Evolutionary conservation across 2,113 vertebrate genomes (phyloP), one percentile per base, ranked within the genome.

Genomic region (Henicopernis longicauda): DNA sequence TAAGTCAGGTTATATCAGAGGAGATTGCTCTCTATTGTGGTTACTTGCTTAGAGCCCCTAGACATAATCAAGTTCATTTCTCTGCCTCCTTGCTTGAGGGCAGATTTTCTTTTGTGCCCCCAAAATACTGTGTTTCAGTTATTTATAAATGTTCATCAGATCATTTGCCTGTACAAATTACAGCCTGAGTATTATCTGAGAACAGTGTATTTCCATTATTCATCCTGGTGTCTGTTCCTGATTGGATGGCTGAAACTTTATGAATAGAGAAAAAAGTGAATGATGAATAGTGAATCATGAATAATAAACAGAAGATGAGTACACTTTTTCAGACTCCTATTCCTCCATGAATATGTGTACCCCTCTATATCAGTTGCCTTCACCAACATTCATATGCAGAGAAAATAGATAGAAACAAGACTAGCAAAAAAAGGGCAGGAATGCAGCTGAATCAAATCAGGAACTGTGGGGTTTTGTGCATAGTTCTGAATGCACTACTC

Each of bases 271-370:
- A 95, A 94, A 94, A 95, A 93, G 50, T 88, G 67, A 91, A 93
- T 94, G 91, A 94, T 97, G 95, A 97, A 95, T 95, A 96, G 73
- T 89, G 74, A 91, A 89, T 97, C 86, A 96, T 97, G 96, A 97
- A 95, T 97, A 97, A 96, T 94, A 95, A 96, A 91, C 79, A 94
- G 93, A 96, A 93, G 84, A 97, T 95, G 94, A 97, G 96, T 91
- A 95, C 71, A 84, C 38, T 97, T 97, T 97, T 95, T 93, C 84
- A 93, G 63, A 93, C 42, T 93, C 74, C 47, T 73, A 31, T 95
- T 96, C 78, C 94, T 95, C 70, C 62, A 95, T 97, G 96, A 96
- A 96, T 97, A 93, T 97, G 31, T 88, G 93, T 83, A 81, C 77
- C 74, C 86, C 82, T 95, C 95, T 83, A 86, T 89, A 95, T 95